Evolutionary conservation across 2,113 vertebrate genomes (phyloP).

Genomic region (Steatornis caripensis): DNA sequence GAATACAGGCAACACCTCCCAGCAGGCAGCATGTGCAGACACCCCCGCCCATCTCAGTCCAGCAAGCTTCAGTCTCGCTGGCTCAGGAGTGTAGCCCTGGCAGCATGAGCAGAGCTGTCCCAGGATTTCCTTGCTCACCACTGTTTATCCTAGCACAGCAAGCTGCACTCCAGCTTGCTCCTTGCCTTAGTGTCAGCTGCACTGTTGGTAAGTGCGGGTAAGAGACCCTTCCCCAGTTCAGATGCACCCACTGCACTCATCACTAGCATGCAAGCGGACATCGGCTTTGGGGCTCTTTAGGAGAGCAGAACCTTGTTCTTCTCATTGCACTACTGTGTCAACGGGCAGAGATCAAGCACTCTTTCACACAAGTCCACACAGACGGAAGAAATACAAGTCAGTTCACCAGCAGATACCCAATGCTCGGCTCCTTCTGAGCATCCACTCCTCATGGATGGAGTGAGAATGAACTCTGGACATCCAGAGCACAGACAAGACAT

Average conservation of each 20-base stretch:
- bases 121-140: background rate
- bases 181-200: background rate
- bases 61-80: background rate
- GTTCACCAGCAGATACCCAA: background rate
- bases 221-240: background rate
- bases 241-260: background rate
- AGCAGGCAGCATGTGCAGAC: background rate
- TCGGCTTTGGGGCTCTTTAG: background rate
- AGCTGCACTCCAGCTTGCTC: background rate
- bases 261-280: accelerated
- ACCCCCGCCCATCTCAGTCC: background rate
- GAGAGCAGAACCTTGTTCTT: background rate
- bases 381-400: background rate
- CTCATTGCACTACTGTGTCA: background rate
- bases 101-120: background rate
- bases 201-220: background rate
- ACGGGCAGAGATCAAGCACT: background rate
- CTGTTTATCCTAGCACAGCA: background rate
- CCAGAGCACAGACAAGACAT: background rate
- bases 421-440: accelerated
- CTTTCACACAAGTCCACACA: background rate
- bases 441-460: accelerated
- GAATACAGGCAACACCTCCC: background rate
- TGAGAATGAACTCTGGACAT: background rate
- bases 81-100: background rate